Percentiles rank a stretch among this genome's conserved stretches.
Conservation (phyloP, 2,113 vertebrate species). For the Suncus etruscus region DNA sequence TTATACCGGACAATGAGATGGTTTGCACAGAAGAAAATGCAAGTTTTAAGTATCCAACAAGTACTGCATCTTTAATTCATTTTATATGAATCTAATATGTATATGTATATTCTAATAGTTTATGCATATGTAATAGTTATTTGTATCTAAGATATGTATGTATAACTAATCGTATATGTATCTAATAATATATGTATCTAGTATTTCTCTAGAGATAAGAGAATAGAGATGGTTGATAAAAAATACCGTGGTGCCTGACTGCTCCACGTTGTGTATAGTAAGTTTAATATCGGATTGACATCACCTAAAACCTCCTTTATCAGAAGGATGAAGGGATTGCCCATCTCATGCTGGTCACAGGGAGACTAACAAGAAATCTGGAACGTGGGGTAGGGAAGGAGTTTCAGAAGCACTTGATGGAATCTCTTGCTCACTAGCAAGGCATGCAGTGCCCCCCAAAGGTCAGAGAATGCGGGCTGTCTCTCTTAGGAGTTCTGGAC, state of each 20-base stretch:
- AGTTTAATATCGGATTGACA: not conserved
- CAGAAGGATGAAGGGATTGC: not conserved
- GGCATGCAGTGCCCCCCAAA: conserved; percentile 67
- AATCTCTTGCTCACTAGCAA: not conserved
- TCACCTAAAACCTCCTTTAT: not conserved
- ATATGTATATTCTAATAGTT: too few relatives aligned
- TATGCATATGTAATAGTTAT: too few relatives aligned
- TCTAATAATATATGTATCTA: not conserved
- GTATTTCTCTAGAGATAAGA: not conserved
- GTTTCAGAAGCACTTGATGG: not conserved
- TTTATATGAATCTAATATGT: too few relatives aligned
- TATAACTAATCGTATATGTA: too few relatives aligned
- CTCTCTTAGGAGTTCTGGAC: not conserved
- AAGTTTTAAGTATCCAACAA: not conserved
- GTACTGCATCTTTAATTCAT: not conserved
- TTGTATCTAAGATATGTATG: too few relatives aligned
- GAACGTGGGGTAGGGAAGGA: not conserved
- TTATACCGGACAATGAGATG: not conserved
- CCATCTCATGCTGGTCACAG: not conserved
- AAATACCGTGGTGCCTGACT: not conserved
- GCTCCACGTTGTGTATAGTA: fast-evolving
- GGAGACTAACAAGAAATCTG: not conserved
- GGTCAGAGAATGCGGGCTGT: conserved; percentile 22
- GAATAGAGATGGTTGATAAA: not conserved
- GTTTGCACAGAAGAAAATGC: not conserved